Evolutionary conservation across 2,888 invertebrate species (phyloP).

Genomic region (Sacculina carcini): DNA sequence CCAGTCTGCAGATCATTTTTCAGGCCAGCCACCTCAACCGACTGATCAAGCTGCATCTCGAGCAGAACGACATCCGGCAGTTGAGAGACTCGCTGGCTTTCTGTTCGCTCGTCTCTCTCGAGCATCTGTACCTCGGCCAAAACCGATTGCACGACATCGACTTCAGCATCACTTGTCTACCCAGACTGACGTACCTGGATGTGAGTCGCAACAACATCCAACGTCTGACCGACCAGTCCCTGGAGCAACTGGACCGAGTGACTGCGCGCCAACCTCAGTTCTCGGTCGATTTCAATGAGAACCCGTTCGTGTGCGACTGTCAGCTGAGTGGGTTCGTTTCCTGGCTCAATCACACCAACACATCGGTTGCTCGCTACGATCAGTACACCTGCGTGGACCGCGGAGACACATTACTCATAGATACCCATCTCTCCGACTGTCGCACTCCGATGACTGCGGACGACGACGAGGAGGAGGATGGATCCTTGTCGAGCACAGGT

Average conservation of each 20-base stretch:
- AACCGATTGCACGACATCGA: constrained; percentile 23
- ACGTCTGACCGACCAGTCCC: constrained; percentile 24
- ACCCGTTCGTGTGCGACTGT: constrained; percentile 37
- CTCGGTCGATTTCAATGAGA: constrained; percentile 19
- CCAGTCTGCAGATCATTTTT: constrained; percentile 29
- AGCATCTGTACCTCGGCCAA: constrained; percentile 40
- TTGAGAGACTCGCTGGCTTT: constrained; percentile 26
- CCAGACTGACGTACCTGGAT: constrained; percentile 36
- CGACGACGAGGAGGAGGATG: too few relatives aligned
- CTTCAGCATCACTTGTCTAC: constrained; percentile 36
- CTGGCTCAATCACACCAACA: constrained; percentile 35
- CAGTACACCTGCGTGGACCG: too few relatives aligned
- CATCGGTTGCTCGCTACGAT: too few relatives aligned
- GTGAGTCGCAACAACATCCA: constrained; percentile 36
- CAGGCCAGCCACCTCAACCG: constrained; percentile 32
- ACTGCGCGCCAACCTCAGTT: neutral
- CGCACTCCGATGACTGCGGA: too few relatives aligned
- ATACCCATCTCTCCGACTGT: too few relatives aligned
- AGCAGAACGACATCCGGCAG: constrained; percentile 41
- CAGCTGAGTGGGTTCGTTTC: constrained; percentile 28
- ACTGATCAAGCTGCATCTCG: constrained; percentile 39
- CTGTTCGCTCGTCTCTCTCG: constrained; percentile 35
- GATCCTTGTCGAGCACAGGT: too few relatives aligned
- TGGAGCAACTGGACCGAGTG: constrained; percentile 9
- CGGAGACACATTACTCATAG: too few relatives aligned